Evolutionary conservation across 2,888 invertebrate genomes (phyloP).

Genomic region (Agrotis clavis): DNA sequence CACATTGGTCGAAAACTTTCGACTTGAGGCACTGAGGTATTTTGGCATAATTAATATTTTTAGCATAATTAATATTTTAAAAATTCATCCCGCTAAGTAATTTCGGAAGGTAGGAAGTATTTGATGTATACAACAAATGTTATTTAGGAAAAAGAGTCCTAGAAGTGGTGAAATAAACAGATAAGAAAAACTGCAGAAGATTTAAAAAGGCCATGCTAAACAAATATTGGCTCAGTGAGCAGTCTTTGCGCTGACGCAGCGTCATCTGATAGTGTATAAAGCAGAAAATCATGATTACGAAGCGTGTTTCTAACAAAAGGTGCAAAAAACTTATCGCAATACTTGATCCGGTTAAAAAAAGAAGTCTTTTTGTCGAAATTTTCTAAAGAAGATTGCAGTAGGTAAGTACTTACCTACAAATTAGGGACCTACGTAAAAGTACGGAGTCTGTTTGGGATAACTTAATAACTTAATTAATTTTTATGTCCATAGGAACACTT

Average conservation of each 20-base stretch:
- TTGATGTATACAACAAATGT: too few species aligned
- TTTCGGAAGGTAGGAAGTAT: too few species aligned
- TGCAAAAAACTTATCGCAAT: not conserved
- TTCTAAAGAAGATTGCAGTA: not conserved
- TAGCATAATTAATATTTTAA: too few species aligned
- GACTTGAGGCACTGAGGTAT: too few species aligned
- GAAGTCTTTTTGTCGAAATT: not conserved
- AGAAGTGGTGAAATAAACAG: not conserved
- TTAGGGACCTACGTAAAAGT: not conserved
- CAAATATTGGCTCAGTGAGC: constrained; percentile 23
- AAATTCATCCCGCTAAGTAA: too few species aligned
- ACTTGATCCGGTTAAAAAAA: constrained; percentile 9
- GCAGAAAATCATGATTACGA: constrained; percentile 19
- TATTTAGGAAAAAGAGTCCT: not conserved
- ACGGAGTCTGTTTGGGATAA: not conserved
- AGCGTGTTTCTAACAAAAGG: constrained; percentile 18
- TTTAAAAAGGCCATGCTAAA: not conserved
- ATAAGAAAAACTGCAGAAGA: not conserved
- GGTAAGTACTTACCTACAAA: too few species aligned
- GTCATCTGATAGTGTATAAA: not conserved
- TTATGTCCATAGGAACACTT: not conserved
- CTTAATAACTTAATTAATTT: not conserved
- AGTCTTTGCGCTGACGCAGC: constrained; percentile 8
- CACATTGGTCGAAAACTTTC: too few species aligned
- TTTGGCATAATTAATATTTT: too few species aligned